These are phyloP conservation scores for Lasioglossum figueresi DNA, from an alignment of 2,888 invertebrate species.

Conservation along the genomic window DNA sequence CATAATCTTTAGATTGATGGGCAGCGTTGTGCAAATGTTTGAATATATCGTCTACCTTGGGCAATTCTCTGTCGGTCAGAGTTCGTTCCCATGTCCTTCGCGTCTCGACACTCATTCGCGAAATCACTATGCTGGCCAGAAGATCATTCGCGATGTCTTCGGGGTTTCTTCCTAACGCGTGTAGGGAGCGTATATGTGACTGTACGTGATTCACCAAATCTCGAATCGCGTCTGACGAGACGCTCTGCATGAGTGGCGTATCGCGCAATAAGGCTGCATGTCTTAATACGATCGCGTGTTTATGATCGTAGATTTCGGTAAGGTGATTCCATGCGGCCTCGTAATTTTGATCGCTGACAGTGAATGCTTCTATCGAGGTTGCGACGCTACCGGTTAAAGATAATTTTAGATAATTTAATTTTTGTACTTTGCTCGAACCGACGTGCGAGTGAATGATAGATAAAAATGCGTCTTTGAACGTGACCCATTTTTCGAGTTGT, in stretches of 20 bases:
- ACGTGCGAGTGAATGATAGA: neutral
- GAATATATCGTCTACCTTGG: no score
- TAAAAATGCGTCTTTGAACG: neutral
- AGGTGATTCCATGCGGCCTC: neutral
- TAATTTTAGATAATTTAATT: constrained; percentile 1
- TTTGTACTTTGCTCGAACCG: neutral
- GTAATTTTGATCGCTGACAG: neutral
- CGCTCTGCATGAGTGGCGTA: neutral
- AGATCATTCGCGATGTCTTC: constrained; percentile 7
- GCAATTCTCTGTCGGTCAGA: no score
- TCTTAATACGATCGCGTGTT: neutral
- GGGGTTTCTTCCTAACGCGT: neutral
- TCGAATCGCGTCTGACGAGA: neutral
- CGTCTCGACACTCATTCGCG: neutral
- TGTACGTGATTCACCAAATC: neutral
- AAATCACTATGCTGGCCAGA: neutral
- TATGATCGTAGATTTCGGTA: neutral
- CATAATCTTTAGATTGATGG: no score
- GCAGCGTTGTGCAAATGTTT: no score
- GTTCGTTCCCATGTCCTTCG: neutral
- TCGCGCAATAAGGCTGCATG: constrained; percentile 9
- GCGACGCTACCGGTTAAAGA: neutral
- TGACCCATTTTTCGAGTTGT: constrained; percentile 1
- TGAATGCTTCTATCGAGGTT: neutral
- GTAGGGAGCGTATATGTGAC: neutral